A percentile compares a stretch with the other conserved stretches of the same genome.
Conservation (phyloP, 1,140 invertebrate genomes). For the Papilio polytes region DNA sequence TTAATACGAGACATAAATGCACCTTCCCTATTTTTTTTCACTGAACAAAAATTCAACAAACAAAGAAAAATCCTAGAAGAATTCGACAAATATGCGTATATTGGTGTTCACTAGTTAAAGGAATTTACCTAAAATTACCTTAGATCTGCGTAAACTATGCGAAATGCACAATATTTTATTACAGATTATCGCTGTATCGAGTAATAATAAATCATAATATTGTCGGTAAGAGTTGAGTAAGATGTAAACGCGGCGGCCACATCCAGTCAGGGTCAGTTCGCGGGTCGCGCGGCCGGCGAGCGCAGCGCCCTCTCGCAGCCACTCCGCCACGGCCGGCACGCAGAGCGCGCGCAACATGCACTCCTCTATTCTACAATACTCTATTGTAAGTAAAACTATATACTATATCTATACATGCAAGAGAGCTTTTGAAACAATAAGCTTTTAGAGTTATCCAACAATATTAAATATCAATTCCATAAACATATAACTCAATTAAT, state of each 20-base stretch:
- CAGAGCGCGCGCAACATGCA: constrained; percentile 72
- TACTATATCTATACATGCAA: neutral
- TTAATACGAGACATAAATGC: too few relatives aligned
- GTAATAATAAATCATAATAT: constrained; percentile 22
- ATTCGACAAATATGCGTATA: neutral
- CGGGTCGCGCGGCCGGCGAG: constrained; percentile 57
- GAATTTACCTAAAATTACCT: neutral
- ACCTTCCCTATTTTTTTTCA: neutral
- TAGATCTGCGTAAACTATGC: neutral
- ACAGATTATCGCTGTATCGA: neutral
- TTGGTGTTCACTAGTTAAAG: neutral
- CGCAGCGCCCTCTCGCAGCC: constrained; percentile 59
- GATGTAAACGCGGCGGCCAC: constrained; percentile 55
- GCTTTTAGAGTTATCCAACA: neutral
- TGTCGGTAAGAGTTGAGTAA: constrained; percentile 39
- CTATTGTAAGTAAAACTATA: constrained; percentile 58
- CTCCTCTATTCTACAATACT: constrained; percentile 53
- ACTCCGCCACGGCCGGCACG: constrained; percentile 64
- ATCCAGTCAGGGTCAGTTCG: constrained; percentile 62
- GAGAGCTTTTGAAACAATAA: neutral
- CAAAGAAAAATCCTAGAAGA: neutral
- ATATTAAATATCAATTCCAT: neutral
- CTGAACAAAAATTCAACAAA: neutral
- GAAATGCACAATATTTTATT: neutral
- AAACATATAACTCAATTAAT: neutral